Percentiles rank a stretch among this genome's conserved stretches.
phyloP scores from a whole-genome alignment of 2,113 vertebrate genomes.

The Gracilinanus agilis region DNA sequence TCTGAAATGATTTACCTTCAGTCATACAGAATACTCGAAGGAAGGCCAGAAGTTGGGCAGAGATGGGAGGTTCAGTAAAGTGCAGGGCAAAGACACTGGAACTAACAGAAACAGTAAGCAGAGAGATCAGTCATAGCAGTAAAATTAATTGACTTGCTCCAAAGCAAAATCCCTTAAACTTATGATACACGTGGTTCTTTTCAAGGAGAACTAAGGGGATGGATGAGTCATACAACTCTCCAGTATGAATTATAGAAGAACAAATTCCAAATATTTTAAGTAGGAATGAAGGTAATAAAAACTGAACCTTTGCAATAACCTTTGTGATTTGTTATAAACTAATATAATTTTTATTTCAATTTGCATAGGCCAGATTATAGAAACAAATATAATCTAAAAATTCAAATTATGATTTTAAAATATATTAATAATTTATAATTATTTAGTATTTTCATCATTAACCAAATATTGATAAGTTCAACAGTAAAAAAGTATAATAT shows the following conservation, averaged over 20 bases:
- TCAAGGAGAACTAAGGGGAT: background rate
- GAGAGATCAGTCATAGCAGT: slow-evolving; percentile 40
- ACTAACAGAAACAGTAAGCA: slow-evolving; percentile 81
- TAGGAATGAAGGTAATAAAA: accelerated
- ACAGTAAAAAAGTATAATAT: slow-evolving; percentile 55
- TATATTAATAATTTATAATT: slow-evolving; percentile 53
- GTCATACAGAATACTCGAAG: slow-evolving; percentile 99
- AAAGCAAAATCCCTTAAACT: slow-evolving; percentile 14
- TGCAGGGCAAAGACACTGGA: slow-evolving; percentile 97
- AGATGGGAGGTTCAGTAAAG: slow-evolving; percentile 94
- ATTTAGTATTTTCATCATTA: slow-evolving; percentile 72
- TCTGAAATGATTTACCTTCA: slow-evolving; percentile 89
- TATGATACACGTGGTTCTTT: background rate
- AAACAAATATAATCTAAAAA: background rate
- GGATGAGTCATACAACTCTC: background rate
- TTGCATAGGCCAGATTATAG: background rate
- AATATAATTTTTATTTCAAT: background rate
- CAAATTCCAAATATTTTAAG: background rate
- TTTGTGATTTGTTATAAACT: slow-evolving; percentile 25
- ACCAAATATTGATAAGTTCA: slow-evolving; percentile 76
- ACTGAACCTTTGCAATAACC: background rate
- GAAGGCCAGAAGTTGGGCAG: slow-evolving; percentile 97
- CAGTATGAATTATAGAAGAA: background rate
- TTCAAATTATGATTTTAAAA: slow-evolving; percentile 39
- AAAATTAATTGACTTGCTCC: slow-evolving; percentile 21